Percentiles rank a stretch among this genome's conserved stretches.
These are phyloP conservation scores for Hydractinia symbiolongicarpus DNA, from an alignment of 30 jellyfish, hydroid and myxozoan genomes.

Conservation along the genomic window DNA sequence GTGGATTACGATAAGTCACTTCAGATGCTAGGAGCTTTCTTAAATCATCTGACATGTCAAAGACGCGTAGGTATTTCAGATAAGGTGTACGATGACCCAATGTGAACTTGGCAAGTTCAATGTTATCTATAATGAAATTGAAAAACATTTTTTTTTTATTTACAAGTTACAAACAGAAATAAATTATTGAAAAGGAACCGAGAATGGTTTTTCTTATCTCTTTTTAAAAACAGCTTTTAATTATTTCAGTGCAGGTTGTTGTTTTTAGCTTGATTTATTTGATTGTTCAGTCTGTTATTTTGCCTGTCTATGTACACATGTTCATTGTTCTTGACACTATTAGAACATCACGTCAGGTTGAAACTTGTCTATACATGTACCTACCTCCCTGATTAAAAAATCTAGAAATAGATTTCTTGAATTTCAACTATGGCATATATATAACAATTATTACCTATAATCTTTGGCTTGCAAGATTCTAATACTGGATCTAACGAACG, in stretches of 20 bases:
- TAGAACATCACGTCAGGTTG: no score
- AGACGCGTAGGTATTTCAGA: constrained; percentile 63
- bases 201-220: no score
- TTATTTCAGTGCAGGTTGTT: no score
- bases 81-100: constrained; percentile 94
- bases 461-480: constrained; percentile 77
- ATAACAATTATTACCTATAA: constrained; percentile 48
- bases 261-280: no score
- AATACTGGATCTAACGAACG: constrained; percentile 77
- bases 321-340: no score
- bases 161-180: not conserved
- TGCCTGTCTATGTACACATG: no score
- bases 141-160: not conserved
- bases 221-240: no score
- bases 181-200: no score
- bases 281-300: no score
- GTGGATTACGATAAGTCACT: constrained; percentile 84
- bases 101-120: constrained; percentile 79
- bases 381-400: no score
- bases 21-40: constrained; percentile 90
- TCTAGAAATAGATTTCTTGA: not conserved
- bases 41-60: constrained; percentile 81
- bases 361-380: no score
- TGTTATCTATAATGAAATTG: constrained; percentile 42
- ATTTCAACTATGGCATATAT: no score